Base-by-base conservation (phyloP, 2,113 vertebrate genomes). In the Neodon shergylaensis region DNA sequence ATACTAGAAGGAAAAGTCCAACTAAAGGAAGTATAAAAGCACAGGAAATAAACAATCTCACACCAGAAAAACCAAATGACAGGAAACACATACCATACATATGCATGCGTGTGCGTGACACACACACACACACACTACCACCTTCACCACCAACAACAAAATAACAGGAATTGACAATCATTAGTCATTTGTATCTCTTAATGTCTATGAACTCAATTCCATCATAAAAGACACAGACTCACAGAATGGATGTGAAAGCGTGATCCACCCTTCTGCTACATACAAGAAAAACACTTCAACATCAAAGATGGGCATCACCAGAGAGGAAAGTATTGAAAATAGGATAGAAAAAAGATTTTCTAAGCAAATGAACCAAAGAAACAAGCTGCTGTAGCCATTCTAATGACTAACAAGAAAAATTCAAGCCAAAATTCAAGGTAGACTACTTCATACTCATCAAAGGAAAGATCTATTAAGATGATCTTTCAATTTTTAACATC, bases 31-130 rank as follows among this genome's bases (percentile, higher is more conserved):
- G 7, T n/a, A n/a, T n/a, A 72, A 72, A n/a, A 72, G 19, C 36
- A 72, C 68, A 72, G 16, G 68, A n/a, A 72, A n/a, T 72, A 72
- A 72, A 72, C 36, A 72, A 19, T 72, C 16, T n/a, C 36, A 72
- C 33, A 72, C 33, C 12, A 72, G 33, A 16, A 72, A 72, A 72
- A 72, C 2, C 68, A 72, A 72, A 72, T 72, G 16, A 72, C 19
- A 17, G 16, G 68, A 72, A 72, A 2, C 3, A 17, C 33, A 70
- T 36, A 36, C 14, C 66, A 70, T 16, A 13, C 6, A 70, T 12
- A 68, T 31, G 1, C 31, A 5, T 12, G 12, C 28, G 1, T 5
- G 11, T 5, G 12, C 28, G 5, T 5, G 11, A 16, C 13, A 16
- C 31, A 16, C 66, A 36, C 31, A 36, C 31, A 33, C 66, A 33